Evolutionary conservation across 2,113 vertebrate species (phyloP), one percentile per base, ranked within the genome.

Genomic region (Apteryx mantelli): DNA sequence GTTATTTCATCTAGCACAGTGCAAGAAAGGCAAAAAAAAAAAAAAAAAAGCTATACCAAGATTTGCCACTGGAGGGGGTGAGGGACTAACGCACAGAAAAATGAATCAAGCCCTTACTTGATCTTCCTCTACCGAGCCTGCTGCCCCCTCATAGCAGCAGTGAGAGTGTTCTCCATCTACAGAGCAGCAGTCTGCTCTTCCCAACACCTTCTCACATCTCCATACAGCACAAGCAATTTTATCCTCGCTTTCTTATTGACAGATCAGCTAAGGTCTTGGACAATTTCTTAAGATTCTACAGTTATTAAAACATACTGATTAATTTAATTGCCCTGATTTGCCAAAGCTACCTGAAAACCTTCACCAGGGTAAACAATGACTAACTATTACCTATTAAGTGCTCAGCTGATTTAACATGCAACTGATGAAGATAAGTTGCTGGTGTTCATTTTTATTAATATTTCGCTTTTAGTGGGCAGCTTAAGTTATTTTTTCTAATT

Each of bases 31-130:
- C 3, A 46, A 22, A 56, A 16, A 44, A 68, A 30, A 21, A 58
- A 58, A 58, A 16, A 56, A 34, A 14, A 3, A 0, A 7, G 90
- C 66, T 79, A 89, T 82, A 36, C 95, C 88, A 77, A 52, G 44
- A 12, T 4, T 22, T 28, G 79, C 93, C 95, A 77, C 95, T 84
- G 94, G 97, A 91, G 91, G 96, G 95, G 3, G 91, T 8, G 48
- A 26, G 48, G 30, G 38, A 71, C 75, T 34, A 63, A 50, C 36
- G 48, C 60, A 20, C 65, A 5, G 40, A 18, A 48, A 82, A 89
- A n/a, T 3, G 8, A 5, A 24, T 7, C 6, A 4, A 7, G 9
- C 7, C 5, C 21, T 53, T 3, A 6, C 20, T 52, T 3, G 8
- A 11, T 5, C 17, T 32, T 28, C 24, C 28, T 15, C 5, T 18